phyloP scores from a whole-genome alignment of 2,888 invertebrate species.

The Volucella zonaria region DNA sequence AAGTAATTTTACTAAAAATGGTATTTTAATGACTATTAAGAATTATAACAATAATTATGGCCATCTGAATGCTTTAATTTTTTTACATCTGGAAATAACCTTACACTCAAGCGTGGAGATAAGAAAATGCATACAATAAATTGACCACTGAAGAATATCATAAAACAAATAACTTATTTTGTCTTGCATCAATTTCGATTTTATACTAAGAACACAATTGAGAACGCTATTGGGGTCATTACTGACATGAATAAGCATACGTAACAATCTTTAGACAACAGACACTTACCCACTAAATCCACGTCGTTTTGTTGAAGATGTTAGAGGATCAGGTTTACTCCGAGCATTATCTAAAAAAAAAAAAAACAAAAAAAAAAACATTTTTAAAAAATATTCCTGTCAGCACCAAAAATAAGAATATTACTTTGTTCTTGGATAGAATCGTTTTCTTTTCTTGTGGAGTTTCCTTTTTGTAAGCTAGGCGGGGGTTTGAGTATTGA shows the following conservation, averaged over 20 bases:
- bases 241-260: not conserved
- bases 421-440: constrained; percentile 81
- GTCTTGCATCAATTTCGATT: no score
- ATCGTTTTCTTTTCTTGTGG: constrained; percentile 80
- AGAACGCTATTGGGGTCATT: no score
- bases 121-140: no score
- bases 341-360: constrained; percentile 86
- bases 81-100: no score
- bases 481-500: constrained; percentile 91
- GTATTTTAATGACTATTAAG: no score
- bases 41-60: no score
- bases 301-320: constrained; percentile 92
- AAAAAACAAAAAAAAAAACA: constrained; percentile 76
- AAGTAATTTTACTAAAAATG: no score
- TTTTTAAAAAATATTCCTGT: not conserved
- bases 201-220: no score
- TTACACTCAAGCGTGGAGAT: no score
- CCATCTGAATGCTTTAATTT: no score
- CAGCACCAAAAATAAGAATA: not conserved
- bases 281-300: constrained; percentile 92
- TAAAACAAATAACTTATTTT: no score
- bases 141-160: no score
- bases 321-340: constrained; percentile 82
- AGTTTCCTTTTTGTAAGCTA: constrained; percentile 81
- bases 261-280: not conserved